Evolutionary conservation across 2,888 invertebrate genomes (phyloP).

Genomic region (Lasioglossum malachurum): DNA sequence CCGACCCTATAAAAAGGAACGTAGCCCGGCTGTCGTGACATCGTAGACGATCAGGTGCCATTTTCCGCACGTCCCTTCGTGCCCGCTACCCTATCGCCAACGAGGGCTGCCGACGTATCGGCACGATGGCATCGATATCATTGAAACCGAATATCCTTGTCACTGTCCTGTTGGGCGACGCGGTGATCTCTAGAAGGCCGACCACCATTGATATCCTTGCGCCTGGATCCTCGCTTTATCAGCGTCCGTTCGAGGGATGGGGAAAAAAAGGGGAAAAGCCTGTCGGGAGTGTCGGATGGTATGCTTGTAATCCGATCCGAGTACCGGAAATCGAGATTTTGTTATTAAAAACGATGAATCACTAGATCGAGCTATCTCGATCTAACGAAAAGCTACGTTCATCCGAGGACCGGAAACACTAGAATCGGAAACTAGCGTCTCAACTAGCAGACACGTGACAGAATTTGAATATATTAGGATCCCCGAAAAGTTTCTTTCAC

Average conservation of each 20-base stretch:
- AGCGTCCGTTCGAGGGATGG: slow-evolving; percentile 37
- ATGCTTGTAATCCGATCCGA: slow-evolving; percentile 52
- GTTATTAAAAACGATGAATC: slow-evolving; percentile 34
- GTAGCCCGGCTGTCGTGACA: not conserved
- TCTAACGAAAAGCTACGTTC: not conserved
- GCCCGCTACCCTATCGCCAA: slow-evolving; percentile 27
- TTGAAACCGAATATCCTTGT: slow-evolving; percentile 77
- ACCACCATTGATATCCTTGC: slow-evolving; percentile 69
- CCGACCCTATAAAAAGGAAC: not conserved
- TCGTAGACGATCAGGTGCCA: slow-evolving; percentile 23
- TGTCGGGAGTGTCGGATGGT: slow-evolving; percentile 36
- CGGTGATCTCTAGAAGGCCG: slow-evolving; percentile 62
- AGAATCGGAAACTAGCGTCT: too few species aligned
- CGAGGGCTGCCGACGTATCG: slow-evolving; percentile 62
- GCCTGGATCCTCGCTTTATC: slow-evolving; percentile 57
- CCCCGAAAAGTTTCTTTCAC: too few species aligned
- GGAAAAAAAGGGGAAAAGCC: slow-evolving; percentile 21
- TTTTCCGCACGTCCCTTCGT: not conserved
- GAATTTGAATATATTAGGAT: too few species aligned
- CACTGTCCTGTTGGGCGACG: slow-evolving; percentile 46
- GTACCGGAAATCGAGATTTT: slow-evolving; percentile 2
- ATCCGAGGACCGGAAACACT: too few species aligned
- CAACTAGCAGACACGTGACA: too few species aligned
- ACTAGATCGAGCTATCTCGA: not conserved
- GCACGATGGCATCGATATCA: slow-evolving; percentile 71